These are phyloP conservation scores for Nannobrachium achirus DNA, from an alignment of 2,113 vertebrate genomes.

Conservation along the genomic window DNA sequence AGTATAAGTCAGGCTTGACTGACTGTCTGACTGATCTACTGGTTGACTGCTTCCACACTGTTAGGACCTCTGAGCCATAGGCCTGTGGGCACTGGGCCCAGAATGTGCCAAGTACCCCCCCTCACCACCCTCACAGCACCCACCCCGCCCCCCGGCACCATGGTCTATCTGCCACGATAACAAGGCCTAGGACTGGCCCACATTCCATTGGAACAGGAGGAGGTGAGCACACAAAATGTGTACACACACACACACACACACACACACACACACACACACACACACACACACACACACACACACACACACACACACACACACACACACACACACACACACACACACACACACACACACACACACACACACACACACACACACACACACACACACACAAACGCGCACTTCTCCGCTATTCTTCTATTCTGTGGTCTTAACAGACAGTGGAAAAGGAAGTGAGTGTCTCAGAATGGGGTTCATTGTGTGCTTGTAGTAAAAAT, in stretches of 20 bases:
- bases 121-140: slow-evolving; percentile 14
- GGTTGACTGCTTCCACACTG: slow-evolving; percentile 27
- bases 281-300: not conserved
- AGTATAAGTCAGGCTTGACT: too few relatives aligned
- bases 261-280: not conserved
- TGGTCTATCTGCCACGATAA: slow-evolving; percentile 68
- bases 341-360: not conserved
- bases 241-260: slow-evolving; percentile 8
- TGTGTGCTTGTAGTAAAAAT: slow-evolving; percentile 22
- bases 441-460: slow-evolving; percentile 36
- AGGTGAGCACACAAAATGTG: slow-evolving; percentile 28
- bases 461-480: slow-evolving; percentile 57
- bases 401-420: slow-evolving; percentile 25
- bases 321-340: not conserved
- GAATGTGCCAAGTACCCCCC: slow-evolving; percentile 57
- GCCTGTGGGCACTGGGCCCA: slow-evolving; percentile 60
- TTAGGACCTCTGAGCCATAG: slow-evolving; percentile 32
- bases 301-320: not conserved
- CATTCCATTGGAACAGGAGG: slow-evolving; percentile 62
- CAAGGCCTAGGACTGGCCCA: slow-evolving; percentile 45
- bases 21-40: slow-evolving; percentile 10
- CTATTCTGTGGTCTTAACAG: slow-evolving; percentile 31
- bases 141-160: slow-evolving; percentile 24
- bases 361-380: slow-evolving; percentile 6
- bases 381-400: slow-evolving; percentile 18